Conservation (phyloP, 1,140 invertebrate genomes). For the Tribolium madens region DNA sequence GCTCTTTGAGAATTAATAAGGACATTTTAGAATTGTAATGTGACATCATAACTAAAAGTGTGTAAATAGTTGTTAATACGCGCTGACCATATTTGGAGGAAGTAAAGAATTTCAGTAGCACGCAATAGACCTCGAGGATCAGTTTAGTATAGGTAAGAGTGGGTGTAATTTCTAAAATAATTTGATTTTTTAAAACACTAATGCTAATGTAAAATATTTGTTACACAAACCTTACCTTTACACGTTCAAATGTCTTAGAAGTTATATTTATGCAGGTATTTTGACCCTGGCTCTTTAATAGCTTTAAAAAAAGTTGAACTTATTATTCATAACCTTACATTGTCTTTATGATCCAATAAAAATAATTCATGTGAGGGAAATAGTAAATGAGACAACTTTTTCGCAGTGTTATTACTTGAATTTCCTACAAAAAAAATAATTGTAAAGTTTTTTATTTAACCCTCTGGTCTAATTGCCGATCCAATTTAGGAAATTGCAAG, state of each 20-base stretch:
- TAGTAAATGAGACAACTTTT: neutral
- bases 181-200: neutral
- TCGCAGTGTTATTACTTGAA: neutral
- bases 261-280: slow-evolving; percentile 13
- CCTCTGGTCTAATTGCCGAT: neutral
- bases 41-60: slow-evolving; percentile 24
- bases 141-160: neutral
- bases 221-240: neutral
- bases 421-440: neutral
- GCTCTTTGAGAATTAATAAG: too few relatives aligned
- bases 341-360: neutral
- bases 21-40: neutral
- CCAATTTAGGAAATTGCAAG: neutral
- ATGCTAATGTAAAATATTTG: neutral
- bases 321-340: slow-evolving; percentile 5
- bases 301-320: neutral
- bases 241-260: slow-evolving; percentile 2
- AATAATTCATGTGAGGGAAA: neutral
- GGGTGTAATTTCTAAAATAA: neutral
- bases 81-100: neutral
- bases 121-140: neutral
- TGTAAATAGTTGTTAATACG: neutral
- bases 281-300: slow-evolving; percentile 18
- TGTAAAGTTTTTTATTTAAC: neutral
- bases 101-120: slow-evolving; percentile 9